phyloP scores from a whole-genome alignment of 2,888 invertebrate genomes.

The Heliconius sara region DNA sequence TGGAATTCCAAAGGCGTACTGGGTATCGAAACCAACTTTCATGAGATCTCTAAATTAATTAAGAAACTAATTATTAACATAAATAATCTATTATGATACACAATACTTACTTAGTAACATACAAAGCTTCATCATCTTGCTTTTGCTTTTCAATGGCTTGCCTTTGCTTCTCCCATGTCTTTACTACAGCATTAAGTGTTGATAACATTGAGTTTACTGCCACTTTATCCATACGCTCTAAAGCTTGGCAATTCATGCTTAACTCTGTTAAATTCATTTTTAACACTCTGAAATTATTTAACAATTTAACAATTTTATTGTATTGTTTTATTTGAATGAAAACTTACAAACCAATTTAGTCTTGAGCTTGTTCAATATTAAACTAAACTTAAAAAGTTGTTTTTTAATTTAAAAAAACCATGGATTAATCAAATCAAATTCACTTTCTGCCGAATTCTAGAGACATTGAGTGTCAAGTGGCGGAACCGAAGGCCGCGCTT shows the following conservation, averaged over 20 bases:
- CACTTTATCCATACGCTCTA: constrained; percentile 73
- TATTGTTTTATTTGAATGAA: not conserved
- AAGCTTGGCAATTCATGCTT: constrained; percentile 85
- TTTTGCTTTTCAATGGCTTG: constrained; percentile 86
- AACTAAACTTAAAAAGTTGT: too few relatives aligned
- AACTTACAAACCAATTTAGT: not conserved
- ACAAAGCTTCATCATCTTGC: constrained; percentile 90
- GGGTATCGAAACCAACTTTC: too few relatives aligned
- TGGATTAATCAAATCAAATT: too few relatives aligned
- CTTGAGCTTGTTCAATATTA: not conserved
- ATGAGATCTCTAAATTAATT: too few relatives aligned
- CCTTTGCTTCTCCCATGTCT: constrained; percentile 91
- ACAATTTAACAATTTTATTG: not conserved
- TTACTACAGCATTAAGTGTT: constrained; percentile 85
- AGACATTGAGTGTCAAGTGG: too few relatives aligned
- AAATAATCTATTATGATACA: too few relatives aligned
- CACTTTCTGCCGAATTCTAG: too few relatives aligned
- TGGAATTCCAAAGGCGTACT: too few relatives aligned
- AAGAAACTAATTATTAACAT: too few relatives aligned
- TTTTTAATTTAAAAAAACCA: too few relatives aligned
- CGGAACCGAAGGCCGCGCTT: too few relatives aligned
- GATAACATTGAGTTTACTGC: constrained; percentile 78
- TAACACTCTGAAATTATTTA: constrained; percentile 77
- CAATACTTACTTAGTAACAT: constrained; percentile 86
- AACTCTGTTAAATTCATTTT: constrained; percentile 89